Conservation (phyloP, 2,888 invertebrate species). For the Lamellibrachia columna region DNA sequence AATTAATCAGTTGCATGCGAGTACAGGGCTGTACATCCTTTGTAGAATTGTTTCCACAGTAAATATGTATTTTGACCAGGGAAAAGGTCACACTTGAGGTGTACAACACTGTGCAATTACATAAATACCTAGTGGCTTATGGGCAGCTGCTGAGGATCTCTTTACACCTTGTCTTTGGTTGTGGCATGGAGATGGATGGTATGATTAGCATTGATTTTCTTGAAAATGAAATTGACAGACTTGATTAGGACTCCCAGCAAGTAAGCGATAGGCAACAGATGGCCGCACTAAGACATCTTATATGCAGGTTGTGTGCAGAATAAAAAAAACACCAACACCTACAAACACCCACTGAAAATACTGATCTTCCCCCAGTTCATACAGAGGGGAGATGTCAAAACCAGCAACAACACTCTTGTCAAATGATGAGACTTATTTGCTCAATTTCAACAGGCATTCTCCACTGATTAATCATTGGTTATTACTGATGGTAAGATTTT, state of each 20-base stretch:
- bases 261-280: neutral
- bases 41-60: neutral
- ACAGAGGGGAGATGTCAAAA: neutral
- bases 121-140: neutral
- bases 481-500: neutral
- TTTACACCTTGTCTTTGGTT: neutral
- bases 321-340: neutral
- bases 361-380: neutral
- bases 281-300: neutral
- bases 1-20: neutral
- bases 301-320: neutral
- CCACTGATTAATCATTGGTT: neutral
- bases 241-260: neutral
- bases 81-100: neutral
- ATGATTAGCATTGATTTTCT: conserved; percentile 4
- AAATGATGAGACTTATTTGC: neutral
- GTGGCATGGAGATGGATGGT: neutral
- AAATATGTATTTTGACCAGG: neutral
- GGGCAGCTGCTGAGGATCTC: neutral
- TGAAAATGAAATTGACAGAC: neutral
- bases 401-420: neutral
- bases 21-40: neutral
- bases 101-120: neutral
- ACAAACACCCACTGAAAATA: neutral
- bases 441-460: neutral